Percentiles rank a stretch among this genome's conserved stretches.
Conservation (phyloP, 2,888 invertebrate species). For the Hirtodrosophila histrioides region DNA sequence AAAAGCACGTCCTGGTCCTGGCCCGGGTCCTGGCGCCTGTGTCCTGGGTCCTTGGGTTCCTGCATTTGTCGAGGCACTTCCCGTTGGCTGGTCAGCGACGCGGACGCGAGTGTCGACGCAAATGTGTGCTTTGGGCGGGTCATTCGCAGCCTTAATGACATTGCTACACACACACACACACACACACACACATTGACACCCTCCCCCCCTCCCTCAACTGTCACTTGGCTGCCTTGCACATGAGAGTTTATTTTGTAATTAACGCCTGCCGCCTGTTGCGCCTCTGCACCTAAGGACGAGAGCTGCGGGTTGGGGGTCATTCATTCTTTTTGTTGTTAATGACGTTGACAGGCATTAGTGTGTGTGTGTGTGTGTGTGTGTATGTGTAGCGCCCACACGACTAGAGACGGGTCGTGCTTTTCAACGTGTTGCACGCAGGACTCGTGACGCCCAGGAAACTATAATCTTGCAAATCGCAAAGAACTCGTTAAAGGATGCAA, state of each 20-base stretch:
- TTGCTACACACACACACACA: slow-evolving; percentile 40
- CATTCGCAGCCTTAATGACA: slow-evolving; percentile 78
- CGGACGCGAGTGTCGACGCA: slow-evolving; percentile 60
- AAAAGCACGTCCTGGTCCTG: slow-evolving; percentile 57
- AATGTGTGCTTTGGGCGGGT: slow-evolving; percentile 79
- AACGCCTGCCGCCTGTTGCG: slow-evolving; percentile 83
- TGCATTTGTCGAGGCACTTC: slow-evolving; percentile 82
- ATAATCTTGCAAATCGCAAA: too few relatives aligned
- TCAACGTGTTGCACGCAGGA: too few relatives aligned
- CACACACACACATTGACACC: not conserved
- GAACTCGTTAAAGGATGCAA: too few relatives aligned
- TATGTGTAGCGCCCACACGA: slow-evolving; percentile 16
- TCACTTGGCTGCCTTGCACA: slow-evolving; percentile 46
- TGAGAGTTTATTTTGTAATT: slow-evolving; percentile 84
- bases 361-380: slow-evolving; percentile 4
- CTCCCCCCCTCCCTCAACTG: slow-evolving; percentile 17
- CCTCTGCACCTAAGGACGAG: slow-evolving; percentile 60
- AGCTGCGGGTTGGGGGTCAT: slow-evolving; percentile 17
- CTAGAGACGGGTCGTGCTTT: slow-evolving; percentile 25
- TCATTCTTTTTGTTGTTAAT: slow-evolving; percentile 69
- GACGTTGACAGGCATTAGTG: slow-evolving; percentile 54
- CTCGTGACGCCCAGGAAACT: not conserved
- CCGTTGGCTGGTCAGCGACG: slow-evolving; percentile 67
- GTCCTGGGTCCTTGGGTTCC: slow-evolving; percentile 22
- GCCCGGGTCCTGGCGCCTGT: slow-evolving; percentile 20